phyloP scores from a whole-genome alignment of 1,140 invertebrate genomes.

The Cyphomyrmex costatus region DNA sequence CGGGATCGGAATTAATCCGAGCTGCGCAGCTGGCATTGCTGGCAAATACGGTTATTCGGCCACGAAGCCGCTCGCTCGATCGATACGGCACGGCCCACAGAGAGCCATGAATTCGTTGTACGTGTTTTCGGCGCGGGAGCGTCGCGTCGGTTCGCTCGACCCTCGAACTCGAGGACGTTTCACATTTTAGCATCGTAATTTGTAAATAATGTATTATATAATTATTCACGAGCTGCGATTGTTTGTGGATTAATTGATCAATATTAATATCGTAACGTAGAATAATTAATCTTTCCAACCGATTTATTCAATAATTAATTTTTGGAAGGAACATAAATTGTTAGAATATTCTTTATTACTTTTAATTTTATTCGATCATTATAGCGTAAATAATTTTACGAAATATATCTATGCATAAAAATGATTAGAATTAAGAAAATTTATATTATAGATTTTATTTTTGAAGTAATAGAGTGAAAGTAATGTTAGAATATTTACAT shows the following conservation, averaged over 20 bases:
- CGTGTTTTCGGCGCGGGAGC: conserved; percentile 31
- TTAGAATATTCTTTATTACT: background rate
- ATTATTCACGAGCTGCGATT: background rate
- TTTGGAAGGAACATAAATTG: background rate
- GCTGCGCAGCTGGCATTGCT: conserved; percentile 51
- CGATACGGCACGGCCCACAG: conserved; percentile 35
- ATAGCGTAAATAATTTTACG: background rate
- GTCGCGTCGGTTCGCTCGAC: background rate
- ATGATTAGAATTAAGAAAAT: background rate
- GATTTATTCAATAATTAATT: background rate
- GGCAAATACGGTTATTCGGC: conserved; percentile 59
- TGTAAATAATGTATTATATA: background rate
- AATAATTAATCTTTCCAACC: background rate
- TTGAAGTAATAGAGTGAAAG: background rate
- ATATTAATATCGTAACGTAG: background rate
- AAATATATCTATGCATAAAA: background rate
- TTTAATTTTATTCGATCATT: background rate
- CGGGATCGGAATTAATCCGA: conserved; percentile 44
- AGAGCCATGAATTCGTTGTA: conserved; percentile 34
- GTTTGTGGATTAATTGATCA: background rate
- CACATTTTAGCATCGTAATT: background rate
- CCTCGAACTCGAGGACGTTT: background rate
- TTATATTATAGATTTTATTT: background rate
- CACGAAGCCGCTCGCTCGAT: conserved; percentile 51
- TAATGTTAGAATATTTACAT: background rate